Evolutionary conservation across 2,113 vertebrate species (phyloP), one percentile per base, ranked within the genome.

Genomic region (Delphinapterus leucas): DNA sequence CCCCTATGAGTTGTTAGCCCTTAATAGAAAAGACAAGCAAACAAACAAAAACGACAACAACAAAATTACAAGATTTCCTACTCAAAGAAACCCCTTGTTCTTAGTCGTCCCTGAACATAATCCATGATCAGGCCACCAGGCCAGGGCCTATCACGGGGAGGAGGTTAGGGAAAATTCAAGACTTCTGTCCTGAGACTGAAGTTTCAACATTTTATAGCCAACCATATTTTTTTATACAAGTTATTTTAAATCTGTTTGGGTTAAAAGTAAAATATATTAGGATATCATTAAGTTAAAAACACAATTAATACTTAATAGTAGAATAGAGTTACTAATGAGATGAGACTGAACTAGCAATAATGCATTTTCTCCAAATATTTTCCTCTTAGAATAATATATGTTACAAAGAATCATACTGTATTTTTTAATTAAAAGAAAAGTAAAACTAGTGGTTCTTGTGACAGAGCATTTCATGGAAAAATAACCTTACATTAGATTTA

Each of bases 391-490:
- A 79, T 12, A 88, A 85, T 47, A 61, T 21, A 65, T 88, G 82
- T 65, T 71, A 77, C 5, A 28, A 82, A 91, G 67, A 74, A 49
- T 90, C 11, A 21, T 63, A 77, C 41, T 89, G 1, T 41, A 74
- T 93, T 96, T 96, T 95, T 58, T 86, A 87, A 21, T 90, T 23
- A 15, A 67, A 89, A 65, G 77, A 25, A 93, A 89, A 13, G 6
- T 21, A 84, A 90, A 94, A 74, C 10, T 65, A 79, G 23, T 73
- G 49, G 26, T 83, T 77, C 58, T 89, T 83, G 23, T 86, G 31
- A 67, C 63, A 95, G 61, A 76, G 49, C 14, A 73, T 60, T 93
- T 94, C 49, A 70, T 71, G n/a, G 38, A n/a, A 88, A 96, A 92
- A 55, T 65, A 93, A 73, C n/a, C 47, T 89, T 44, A 82, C 60